These are phyloP conservation scores for Boleophthalmus pectinirostris DNA, from an alignment of 2,113 vertebrate species.

Conservation along the genomic window DNA sequence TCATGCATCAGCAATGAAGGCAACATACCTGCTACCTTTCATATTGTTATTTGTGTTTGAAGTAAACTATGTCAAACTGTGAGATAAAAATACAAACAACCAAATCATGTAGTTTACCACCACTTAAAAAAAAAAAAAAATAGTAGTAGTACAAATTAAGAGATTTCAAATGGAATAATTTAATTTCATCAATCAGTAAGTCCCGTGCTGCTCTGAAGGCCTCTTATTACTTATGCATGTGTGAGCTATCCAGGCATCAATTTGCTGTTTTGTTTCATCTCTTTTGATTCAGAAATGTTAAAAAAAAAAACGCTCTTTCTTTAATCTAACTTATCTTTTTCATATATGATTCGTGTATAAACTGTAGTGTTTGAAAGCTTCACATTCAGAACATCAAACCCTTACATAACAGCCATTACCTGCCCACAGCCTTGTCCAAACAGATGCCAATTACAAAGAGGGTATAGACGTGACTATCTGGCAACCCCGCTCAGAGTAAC, in stretches of 20 bases:
- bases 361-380: not conserved
- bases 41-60: no score
- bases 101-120: no score
- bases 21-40: no score
- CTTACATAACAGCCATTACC: not conserved
- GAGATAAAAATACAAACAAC: no score
- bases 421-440: not conserved
- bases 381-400: not conserved
- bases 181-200: no score
- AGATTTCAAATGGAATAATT: not conserved
- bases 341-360: not conserved
- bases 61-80: no score
- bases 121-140: no score
- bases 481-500: not conserved
- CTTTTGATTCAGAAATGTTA: not conserved
- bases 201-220: not conserved
- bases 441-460: constrained; percentile 2
- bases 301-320: not conserved
- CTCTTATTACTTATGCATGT: not conserved
- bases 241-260: not conserved
- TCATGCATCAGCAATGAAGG: not conserved
- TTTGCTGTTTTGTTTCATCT: not conserved
- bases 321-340: not conserved
- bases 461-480: not conserved
- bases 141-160: no score